Percentiles rank a stretch among this genome's conserved stretches.
Conservation (phyloP, 2,113 vertebrate species). For the Phylloscopus trochilus region DNA sequence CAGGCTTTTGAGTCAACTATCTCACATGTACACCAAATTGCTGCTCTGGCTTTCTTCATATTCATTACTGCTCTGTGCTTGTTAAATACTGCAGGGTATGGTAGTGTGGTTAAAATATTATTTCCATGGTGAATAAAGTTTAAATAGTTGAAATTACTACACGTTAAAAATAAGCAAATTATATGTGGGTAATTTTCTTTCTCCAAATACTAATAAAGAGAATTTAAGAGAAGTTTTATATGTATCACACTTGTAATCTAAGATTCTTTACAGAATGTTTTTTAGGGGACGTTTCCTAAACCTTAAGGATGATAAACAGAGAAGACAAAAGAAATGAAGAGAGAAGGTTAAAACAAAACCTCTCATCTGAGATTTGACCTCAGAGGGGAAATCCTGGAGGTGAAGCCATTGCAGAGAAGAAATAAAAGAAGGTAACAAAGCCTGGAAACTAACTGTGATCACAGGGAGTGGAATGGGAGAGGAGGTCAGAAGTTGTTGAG, state of each 20-base stretch:
- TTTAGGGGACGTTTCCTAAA: constrained; percentile 22
- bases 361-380: constrained; percentile 24
- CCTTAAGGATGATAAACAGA: constrained; percentile 27
- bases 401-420: constrained; percentile 30
- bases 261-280: constrained; percentile 37
- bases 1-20: not conserved
- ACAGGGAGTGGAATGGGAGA: not conserved
- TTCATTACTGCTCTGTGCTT: not conserved
- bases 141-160: not conserved
- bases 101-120: not conserved
- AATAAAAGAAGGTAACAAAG: not conserved
- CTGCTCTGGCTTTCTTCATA: not conserved
- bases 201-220: not conserved
- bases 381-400: not conserved
- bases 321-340: constrained; percentile 57
- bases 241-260: not conserved
- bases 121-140: not conserved
- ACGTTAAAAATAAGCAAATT: not conserved
- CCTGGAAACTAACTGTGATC: not conserved
- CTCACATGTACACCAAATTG: not conserved
- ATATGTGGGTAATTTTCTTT: not conserved
- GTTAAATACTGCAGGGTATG: not conserved
- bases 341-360: constrained; percentile 7
- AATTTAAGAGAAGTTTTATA: not conserved
- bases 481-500: not conserved